Base-by-base conservation (phyloP, 1,140 invertebrate species). In the Leptonema lineaticorne region DNA sequence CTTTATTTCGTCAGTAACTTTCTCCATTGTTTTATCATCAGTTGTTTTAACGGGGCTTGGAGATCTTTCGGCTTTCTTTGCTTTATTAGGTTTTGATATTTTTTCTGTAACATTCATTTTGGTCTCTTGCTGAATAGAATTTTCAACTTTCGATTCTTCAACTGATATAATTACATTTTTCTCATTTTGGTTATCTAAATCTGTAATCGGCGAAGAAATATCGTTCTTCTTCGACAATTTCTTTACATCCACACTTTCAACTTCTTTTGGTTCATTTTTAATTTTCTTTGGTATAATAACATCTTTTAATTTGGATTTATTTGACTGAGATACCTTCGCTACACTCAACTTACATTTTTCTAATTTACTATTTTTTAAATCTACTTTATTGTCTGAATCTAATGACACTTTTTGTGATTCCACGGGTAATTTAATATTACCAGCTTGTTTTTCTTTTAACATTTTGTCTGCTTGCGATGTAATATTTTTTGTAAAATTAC, bases 201-300 rank as follows among this genome's bases (percentile, higher is more conserved):
- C 50, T 4, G 22, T 48, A n/a, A 33, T 18, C 30, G 11, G 18
- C 7, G n/a, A 11, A 2, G n/a, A 14, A 3, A 16, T 22, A 1
- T 59, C 57, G 18, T 9, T 59, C 18, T 59, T 59, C 28, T 59
- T 59, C 20, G 30, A 33, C 20, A 9, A 20, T 33, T 59, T 30
- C 33, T 59, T 59, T 4, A 9, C n/a, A n/a, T 59, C 26, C 11
- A 8, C 45, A 9, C 46, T 24, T 45, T 64, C 62, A 16, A n/a
- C 3, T 6, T 64, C 62, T 41, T 64, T 64, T 64, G 62, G 62
- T 64, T 64, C 62, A 50, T 16, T 26, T 64, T 64, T 64, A 28
- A 29, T 50, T 64, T 64, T 64, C 62, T 64, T 64, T 64, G 62
- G 62, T 64, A 64, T 50, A n/a, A n/a, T n/a, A 26, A 6, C 50